A percentile compares a stretch with the other conserved stretches of the same genome.
Evolutionary conservation across 2,888 invertebrate species (phyloP).

Genomic region (Gymnoscelis rufifasciata): DNA sequence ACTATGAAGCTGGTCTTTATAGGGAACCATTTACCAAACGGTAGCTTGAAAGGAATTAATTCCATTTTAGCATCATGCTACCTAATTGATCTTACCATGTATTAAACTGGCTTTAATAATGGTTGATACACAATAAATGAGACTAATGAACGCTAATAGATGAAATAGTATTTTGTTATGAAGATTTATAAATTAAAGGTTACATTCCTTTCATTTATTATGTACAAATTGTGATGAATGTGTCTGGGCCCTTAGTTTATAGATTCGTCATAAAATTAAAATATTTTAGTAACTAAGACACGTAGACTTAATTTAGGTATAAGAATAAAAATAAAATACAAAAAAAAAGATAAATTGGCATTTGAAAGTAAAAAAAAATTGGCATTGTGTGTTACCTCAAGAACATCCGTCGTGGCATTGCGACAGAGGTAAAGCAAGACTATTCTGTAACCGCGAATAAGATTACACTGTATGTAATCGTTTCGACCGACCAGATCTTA

Average conservation of each 20-base stretch:
- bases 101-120: slow-evolving; percentile 78
- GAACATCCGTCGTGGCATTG: slow-evolving; percentile 44
- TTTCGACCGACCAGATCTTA: slow-evolving; percentile 78
- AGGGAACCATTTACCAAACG: slow-evolving; percentile 48
- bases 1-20: slow-evolving; percentile 73
- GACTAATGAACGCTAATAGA: slow-evolving; percentile 62
- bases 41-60: slow-evolving; percentile 71
- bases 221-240: slow-evolving; percentile 74
- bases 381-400: slow-evolving; percentile 71
- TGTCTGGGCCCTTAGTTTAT: slow-evolving; percentile 79
- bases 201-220: slow-evolving; percentile 76
- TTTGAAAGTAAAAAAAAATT: slow-evolving; percentile 38
- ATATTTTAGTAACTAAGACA: slow-evolving; percentile 64
- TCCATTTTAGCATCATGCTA: slow-evolving; percentile 54
- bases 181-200: slow-evolving; percentile 77
- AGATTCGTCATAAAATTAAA: slow-evolving; percentile 77
- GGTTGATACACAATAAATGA: slow-evolving; percentile 69
- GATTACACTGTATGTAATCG: slow-evolving; percentile 70
- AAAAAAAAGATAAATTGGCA: slow-evolving; percentile 37
- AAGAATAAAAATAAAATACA: slow-evolving; percentile 46
- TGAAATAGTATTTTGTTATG: slow-evolving; percentile 68
- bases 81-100: slow-evolving; percentile 68
- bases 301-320: slow-evolving; percentile 66
- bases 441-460: slow-evolving; percentile 75
- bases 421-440: slow-evolving; percentile 56